These are phyloP conservation scores for Nyctalus aviator DNA, from an alignment of 2,797 vertebrate species.

Conservation along the genomic window DNA sequence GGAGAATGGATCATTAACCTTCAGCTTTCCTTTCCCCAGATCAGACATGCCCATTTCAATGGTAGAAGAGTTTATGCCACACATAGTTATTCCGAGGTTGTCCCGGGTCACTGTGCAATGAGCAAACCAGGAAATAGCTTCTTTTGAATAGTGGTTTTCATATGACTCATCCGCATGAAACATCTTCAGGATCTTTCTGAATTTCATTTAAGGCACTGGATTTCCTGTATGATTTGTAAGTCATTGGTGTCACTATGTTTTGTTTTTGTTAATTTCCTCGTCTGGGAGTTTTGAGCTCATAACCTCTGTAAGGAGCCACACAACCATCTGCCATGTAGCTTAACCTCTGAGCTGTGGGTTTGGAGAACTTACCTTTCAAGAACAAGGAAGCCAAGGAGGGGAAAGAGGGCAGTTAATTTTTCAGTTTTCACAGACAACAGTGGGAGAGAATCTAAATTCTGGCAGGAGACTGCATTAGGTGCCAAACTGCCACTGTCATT, in stretches of 20 bases:
- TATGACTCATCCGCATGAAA: background rate
- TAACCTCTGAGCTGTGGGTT: slow-evolving; percentile 75
- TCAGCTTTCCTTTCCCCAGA: background rate
- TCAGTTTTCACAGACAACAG: slow-evolving; percentile 79
- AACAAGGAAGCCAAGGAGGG: slow-evolving; percentile 74
- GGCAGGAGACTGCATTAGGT: slow-evolving; percentile 75
- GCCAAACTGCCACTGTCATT: slow-evolving; percentile 78
- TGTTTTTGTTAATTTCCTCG: slow-evolving; percentile 75
- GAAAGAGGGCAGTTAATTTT: slow-evolving; percentile 81
- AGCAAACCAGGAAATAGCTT: slow-evolving; percentile 12
- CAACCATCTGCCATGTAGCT: slow-evolving; percentile 77
- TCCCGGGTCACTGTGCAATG: background rate
- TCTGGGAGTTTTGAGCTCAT: slow-evolving; percentile 63
- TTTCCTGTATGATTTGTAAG: background rate
- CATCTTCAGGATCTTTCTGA: background rate
- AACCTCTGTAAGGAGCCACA: slow-evolving; percentile 71
- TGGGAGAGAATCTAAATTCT: slow-evolving; percentile 80
- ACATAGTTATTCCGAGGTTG: background rate
- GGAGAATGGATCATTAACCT: background rate
- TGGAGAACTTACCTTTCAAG: slow-evolving; percentile 75
- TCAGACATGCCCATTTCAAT: background rate
- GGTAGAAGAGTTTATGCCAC: background rate
- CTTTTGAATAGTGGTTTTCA: background rate
- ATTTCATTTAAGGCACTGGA: background rate
- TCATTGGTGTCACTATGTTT: slow-evolving; percentile 39